These are phyloP conservation scores for Turritopsis dohrnii DNA, from an alignment of 30 jellyfish, hydroid and myxozoan genomes.

Conservation along the genomic window DNA sequence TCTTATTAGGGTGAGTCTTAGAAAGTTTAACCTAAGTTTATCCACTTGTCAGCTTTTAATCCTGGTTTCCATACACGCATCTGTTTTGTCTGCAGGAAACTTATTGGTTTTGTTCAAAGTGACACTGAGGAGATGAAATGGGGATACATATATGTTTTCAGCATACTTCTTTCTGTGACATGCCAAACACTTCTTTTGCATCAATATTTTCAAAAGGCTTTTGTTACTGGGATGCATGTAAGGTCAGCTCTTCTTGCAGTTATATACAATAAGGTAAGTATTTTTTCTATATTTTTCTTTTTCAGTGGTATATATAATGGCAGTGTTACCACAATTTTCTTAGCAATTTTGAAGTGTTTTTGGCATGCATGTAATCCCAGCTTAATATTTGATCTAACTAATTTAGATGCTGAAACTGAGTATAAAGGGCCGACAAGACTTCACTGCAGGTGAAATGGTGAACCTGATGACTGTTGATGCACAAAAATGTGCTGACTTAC, in stretches of 20 bases:
- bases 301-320: too few relatives aligned
- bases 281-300: background rate
- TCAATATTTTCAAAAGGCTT: constrained; percentile 81
- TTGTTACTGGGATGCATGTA: constrained; percentile 60
- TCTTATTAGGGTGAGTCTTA: constrained; percentile 51
- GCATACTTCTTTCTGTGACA: constrained; percentile 51
- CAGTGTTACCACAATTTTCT: too few relatives aligned
- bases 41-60: background rate
- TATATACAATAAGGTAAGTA: constrained; percentile 66
- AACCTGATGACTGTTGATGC: constrained; percentile 97
- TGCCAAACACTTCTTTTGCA: constrained; percentile 66
- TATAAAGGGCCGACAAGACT: constrained; percentile 51
- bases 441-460: constrained; percentile 93
- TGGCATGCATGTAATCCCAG: too few relatives aligned
- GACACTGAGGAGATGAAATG: constrained; percentile 70
- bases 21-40: background rate
- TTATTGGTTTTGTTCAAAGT: constrained; percentile 44
- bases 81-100: constrained; percentile 39
- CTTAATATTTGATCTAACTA: too few relatives aligned
- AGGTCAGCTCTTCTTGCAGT: constrained; percentile 59
- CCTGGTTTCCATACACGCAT: too few relatives aligned
- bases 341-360: too few relatives aligned
- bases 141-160: constrained; percentile 66
- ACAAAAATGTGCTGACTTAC: constrained; percentile 68
- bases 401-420: constrained; percentile 81